Evolutionary conservation across 2,113 vertebrate genomes (phyloP).

Genomic region (Marmota monax): DNA sequence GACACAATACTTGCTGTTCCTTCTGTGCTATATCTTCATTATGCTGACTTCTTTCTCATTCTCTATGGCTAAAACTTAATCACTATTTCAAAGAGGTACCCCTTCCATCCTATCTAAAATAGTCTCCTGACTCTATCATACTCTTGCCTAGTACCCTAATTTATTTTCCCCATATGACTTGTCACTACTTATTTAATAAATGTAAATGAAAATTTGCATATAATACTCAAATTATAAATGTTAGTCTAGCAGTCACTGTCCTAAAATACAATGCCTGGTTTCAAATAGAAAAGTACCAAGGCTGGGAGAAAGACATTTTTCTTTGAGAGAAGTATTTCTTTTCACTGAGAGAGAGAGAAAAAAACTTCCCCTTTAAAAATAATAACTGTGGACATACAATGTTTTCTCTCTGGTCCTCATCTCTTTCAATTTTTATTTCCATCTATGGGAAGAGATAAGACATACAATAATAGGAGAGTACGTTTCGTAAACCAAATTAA

Average conservation of each 20-base stretch:
- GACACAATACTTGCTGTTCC: neutral
- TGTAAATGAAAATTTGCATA: neutral
- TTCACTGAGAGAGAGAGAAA: neutral
- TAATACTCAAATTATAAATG: neutral
- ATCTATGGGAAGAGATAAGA: too few species aligned
- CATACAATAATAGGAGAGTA: too few species aligned
- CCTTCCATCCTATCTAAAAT: neutral
- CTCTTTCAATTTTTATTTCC: too few species aligned
- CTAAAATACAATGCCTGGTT: neutral
- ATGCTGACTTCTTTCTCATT: neutral
- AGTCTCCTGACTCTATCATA: too few species aligned
- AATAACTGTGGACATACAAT: neutral
- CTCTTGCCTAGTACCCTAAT: neutral
- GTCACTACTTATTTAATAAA: constrained; percentile 6
- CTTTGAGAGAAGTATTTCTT: neutral
- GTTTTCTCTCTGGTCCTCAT: too few species aligned
- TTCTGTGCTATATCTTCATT: neutral
- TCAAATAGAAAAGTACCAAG: constrained; percentile 3
- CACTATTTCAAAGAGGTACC: neutral
- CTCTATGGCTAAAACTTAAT: neutral
- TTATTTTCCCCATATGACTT: neutral
- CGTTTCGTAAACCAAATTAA: too few species aligned
- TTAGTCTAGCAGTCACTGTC: neutral
- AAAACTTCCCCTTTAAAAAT: neutral
- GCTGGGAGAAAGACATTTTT: neutral